Conservation (phyloP, 2,888 invertebrate species). For the Cheilosia vernalis region DNA sequence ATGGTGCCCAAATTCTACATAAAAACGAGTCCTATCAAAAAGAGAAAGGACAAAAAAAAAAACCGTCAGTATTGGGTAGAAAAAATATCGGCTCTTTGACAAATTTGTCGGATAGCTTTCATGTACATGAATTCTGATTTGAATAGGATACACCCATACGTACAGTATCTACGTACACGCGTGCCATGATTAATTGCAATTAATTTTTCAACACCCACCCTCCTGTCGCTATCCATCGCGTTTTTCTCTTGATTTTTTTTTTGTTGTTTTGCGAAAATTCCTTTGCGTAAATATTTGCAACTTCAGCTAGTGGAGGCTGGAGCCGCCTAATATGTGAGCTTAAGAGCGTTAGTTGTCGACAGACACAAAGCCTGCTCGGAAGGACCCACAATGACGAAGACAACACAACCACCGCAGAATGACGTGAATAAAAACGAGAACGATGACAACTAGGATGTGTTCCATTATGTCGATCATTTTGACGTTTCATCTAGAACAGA, state of each 20-base stretch:
- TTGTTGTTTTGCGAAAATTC: slow-evolving; percentile 25
- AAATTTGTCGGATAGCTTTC: slow-evolving; percentile 54
- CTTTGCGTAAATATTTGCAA: slow-evolving; percentile 60
- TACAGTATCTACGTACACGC: slow-evolving; percentile 24
- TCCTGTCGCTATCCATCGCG: slow-evolving; percentile 4
- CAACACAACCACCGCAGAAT: neutral
- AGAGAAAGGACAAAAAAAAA: neutral
- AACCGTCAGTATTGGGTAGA: slow-evolving; percentile 1
- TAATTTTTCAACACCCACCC: slow-evolving; percentile 62
- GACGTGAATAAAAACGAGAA: neutral
- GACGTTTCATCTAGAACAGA: slow-evolving; percentile 27
- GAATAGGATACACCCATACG: slow-evolving; percentile 25
- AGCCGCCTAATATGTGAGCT: slow-evolving; percentile 60
- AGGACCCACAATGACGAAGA: slow-evolving; percentile 36
- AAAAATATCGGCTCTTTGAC: slow-evolving; percentile 47
- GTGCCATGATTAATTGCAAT: slow-evolving; percentile 67
- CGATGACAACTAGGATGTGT: slow-evolving; percentile 44
- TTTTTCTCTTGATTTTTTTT: neutral
- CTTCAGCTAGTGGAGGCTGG: slow-evolving; percentile 31
- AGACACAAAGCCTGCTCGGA: slow-evolving; percentile 26
- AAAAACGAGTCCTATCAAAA: slow-evolving; percentile 16
- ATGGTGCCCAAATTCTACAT: slow-evolving; percentile 51
- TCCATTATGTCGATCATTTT: slow-evolving; percentile 62
- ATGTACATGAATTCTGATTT: slow-evolving; percentile 49
- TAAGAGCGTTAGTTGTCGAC: slow-evolving; percentile 47